These are phyloP conservation scores for Manis javanica DNA, from an alignment of 2,797 vertebrate genomes.

Conservation along the genomic window DNA sequence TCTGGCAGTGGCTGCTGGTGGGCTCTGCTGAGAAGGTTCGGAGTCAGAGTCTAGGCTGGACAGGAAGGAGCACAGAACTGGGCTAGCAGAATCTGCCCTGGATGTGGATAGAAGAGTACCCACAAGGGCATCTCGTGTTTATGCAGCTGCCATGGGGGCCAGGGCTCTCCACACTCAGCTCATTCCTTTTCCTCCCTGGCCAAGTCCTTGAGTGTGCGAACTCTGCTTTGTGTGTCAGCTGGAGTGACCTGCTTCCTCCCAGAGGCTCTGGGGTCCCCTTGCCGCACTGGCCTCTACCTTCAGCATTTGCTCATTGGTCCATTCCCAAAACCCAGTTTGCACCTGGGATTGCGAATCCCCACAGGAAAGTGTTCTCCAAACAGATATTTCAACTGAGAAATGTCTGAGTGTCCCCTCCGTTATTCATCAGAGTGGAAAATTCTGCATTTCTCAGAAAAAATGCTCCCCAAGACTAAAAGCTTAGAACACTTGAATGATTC, in stretches of 20 bases:
- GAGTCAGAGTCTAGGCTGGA: neutral
- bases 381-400: slow-evolving; percentile 44
- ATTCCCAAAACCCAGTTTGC: neutral
- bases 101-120: accelerated
- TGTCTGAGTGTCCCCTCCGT: slow-evolving; percentile 66
- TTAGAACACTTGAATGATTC: neutral
- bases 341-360: neutral
- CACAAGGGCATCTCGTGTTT: accelerated
- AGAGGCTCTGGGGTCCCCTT: neutral
- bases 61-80: accelerated
- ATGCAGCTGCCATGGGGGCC: neutral
- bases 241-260: neutral
- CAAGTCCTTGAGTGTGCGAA: neutral
- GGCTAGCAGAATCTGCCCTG: neutral
- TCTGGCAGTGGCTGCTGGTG: neutral
- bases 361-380: neutral
- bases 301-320: neutral
- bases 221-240: neutral
- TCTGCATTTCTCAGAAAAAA: neutral
- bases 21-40: neutral
- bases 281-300: neutral
- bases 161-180: too few relatives aligned
- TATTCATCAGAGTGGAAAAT: slow-evolving; percentile 75
- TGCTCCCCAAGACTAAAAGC: neutral
- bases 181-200: too few relatives aligned